Conservation (phyloP, 2,888 invertebrate species). For the Timandra comae region DNA sequence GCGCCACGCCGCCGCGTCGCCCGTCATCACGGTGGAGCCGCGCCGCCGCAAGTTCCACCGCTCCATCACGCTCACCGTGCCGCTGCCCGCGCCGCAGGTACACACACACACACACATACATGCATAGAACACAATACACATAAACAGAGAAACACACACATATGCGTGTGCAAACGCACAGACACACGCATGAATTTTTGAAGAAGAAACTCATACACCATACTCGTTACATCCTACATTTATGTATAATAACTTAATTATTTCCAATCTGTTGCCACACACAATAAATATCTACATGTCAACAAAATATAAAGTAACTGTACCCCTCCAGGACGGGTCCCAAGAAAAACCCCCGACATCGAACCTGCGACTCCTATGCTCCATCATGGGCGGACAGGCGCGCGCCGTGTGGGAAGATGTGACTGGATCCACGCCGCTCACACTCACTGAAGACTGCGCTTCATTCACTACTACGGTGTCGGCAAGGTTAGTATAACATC, state of each 20-base stretch:
- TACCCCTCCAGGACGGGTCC: constrained; percentile 38
- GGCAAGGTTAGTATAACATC: constrained; percentile 73
- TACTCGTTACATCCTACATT: too few species aligned
- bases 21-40: constrained; percentile 98
- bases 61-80: constrained; percentile 97
- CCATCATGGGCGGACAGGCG: constrained; percentile 96
- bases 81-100: constrained; percentile 79
- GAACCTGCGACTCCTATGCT: constrained; percentile 90
- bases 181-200: too few species aligned
- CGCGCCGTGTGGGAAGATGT: constrained; percentile 99
- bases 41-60: constrained; percentile 98
- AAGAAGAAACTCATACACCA: too few species aligned
- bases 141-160: too few species aligned
- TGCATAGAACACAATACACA: too few species aligned
- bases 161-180: too few species aligned
- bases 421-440: constrained; percentile 97
- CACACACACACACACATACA: too few species aligned
- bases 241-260: too few species aligned
- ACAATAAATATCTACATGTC: too few species aligned
- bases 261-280: too few species aligned
- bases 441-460: constrained; percentile 97
- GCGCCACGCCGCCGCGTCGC: constrained; percentile 97
- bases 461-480: constrained; percentile 99
- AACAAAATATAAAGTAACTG: too few species aligned
- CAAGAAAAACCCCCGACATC: constrained; percentile 64